These are phyloP conservation scores for Phoenoteleia sp. DNA, from an alignment of 2,888 invertebrate species.

Conservation along the genomic window DNA sequence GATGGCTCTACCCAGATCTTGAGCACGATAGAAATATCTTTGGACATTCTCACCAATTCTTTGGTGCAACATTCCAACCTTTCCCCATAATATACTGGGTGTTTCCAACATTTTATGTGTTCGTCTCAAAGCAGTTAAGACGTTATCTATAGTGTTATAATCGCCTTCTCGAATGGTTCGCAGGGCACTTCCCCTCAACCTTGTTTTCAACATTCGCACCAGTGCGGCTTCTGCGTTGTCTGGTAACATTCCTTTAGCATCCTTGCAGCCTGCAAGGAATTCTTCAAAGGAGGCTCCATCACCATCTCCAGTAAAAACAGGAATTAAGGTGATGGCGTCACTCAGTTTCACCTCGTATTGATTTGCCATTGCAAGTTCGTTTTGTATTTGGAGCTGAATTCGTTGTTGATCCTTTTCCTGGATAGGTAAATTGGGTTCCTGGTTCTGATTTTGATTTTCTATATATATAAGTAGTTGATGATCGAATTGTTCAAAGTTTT, in stretches of 20 bases:
- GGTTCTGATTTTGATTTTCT: too few relatives aligned
- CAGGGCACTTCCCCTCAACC: neutral
- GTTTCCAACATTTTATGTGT: neutral
- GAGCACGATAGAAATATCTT: neutral
- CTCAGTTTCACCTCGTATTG: neutral
- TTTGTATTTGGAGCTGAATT: neutral
- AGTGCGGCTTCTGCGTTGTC: neutral
- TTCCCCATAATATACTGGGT: neutral
- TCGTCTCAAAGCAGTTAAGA: neutral
- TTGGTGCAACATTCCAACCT: neutral
- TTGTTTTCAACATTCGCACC: neutral
- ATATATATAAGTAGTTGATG: too few relatives aligned
- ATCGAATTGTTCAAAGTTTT: too few relatives aligned
- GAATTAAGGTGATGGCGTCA: conserved; percentile 1
- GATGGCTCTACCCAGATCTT: neutral
- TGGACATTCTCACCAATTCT: neutral
- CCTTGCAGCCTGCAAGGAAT: conserved; percentile 17
- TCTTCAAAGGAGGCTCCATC: neutral
- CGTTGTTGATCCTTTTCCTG: too few relatives aligned
- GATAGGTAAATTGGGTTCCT: too few relatives aligned
- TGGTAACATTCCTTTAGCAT: conserved; percentile 6
- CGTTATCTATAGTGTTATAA: neutral
- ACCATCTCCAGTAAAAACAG: neutral
- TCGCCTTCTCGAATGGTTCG: neutral
- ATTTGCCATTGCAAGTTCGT: too few relatives aligned